phyloP scores from a whole-genome alignment of 2,888 invertebrate genomes.

The Orthosia gothica region DNA sequence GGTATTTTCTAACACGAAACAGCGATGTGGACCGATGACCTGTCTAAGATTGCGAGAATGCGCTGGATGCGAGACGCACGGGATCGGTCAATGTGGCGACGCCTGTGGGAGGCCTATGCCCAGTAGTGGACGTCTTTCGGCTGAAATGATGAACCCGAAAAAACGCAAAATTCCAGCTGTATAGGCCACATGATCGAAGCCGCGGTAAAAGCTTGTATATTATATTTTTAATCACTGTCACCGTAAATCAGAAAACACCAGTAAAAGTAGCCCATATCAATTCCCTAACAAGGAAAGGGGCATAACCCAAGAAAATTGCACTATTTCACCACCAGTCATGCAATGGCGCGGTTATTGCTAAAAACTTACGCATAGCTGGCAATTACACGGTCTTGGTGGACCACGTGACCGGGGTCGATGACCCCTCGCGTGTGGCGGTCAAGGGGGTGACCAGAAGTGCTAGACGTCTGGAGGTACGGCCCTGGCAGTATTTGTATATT shows the following conservation, averaged over 20 bases:
- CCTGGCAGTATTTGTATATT: slow-evolving; percentile 17
- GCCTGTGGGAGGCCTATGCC: no score
- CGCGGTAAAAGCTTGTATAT: neutral
- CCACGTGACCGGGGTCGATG: slow-evolving; percentile 77
- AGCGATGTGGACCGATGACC: no score
- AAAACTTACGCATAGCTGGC: slow-evolving; percentile 61
- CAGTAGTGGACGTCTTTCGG: no score
- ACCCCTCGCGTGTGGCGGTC: slow-evolving; percentile 84
- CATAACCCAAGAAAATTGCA: slow-evolving; percentile 23
- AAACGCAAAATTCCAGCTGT: no score
- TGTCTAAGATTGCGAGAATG: no score
- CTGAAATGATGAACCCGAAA: no score
- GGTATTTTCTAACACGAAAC: no score
- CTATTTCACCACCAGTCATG: slow-evolving; percentile 43
- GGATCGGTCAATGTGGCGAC: no score
- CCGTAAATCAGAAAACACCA: neutral
- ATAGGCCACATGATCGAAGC: no score
- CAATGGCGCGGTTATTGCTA: slow-evolving; percentile 58
- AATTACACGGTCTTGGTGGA: slow-evolving; percentile 53
- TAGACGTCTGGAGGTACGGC: slow-evolving; percentile 41
- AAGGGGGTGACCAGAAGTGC: slow-evolving; percentile 76
- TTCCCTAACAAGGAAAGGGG: slow-evolving; percentile 8
- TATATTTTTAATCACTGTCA: neutral
- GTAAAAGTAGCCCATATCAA: neutral
- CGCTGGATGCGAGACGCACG: no score